Evolutionary conservation across 2,888 invertebrate genomes (phyloP).

Genomic region (Diadegma fenestrale): DNA sequence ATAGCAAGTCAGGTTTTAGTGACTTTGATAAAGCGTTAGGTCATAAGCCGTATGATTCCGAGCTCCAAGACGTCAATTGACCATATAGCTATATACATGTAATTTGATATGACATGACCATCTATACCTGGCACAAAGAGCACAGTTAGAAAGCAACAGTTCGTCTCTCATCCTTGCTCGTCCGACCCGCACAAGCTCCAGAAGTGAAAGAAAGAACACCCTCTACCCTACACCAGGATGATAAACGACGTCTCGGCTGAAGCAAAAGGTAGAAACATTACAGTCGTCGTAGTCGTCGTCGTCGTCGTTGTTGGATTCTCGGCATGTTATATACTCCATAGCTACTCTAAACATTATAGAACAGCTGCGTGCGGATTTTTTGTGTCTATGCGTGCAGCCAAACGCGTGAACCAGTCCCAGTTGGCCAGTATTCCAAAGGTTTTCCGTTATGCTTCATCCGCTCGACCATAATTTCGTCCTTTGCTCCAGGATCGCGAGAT

Average conservation of each 20-base stretch:
- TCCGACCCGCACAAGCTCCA: slow-evolving; percentile 66
- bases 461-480: too few species aligned
- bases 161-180: slow-evolving; percentile 73
- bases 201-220: slow-evolving; percentile 58
- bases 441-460: not conserved
- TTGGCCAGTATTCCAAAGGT: slow-evolving; percentile 37
- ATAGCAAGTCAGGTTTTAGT: slow-evolving; percentile 3
- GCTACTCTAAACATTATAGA: slow-evolving; percentile 38
- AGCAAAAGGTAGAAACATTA: slow-evolving; percentile 75
- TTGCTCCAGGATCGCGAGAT: too few species aligned
- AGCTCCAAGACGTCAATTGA: slow-evolving; percentile 26
- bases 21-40: slow-evolving; percentile 16
- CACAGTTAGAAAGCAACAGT: slow-evolving; percentile 71
- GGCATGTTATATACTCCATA: slow-evolving; percentile 20
- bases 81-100: slow-evolving; percentile 25
- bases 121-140: slow-evolving; percentile 11
- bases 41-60: not conserved
- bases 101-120: slow-evolving; percentile 26
- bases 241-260: slow-evolving; percentile 75
- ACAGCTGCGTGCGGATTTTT: slow-evolving; percentile 44
- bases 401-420: slow-evolving; percentile 50
- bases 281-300: slow-evolving; percentile 72
- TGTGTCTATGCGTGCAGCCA: slow-evolving; percentile 29
- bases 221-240: slow-evolving; percentile 74
- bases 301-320: slow-evolving; percentile 59